phyloP scores from a whole-genome alignment of 2,797 vertebrate genomes.

The Poeciliopsis turneri region DNA sequence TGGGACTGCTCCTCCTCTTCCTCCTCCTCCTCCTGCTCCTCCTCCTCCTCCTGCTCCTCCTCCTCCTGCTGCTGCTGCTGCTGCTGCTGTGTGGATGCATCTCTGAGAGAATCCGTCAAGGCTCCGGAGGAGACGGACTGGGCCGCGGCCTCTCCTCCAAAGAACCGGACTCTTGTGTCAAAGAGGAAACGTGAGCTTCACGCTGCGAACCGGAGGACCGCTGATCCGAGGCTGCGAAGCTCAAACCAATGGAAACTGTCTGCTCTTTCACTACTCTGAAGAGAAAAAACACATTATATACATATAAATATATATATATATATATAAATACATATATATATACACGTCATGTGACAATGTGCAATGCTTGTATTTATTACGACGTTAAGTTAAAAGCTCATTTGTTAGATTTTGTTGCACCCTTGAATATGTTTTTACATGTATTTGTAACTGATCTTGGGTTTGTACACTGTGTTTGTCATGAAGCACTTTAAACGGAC shows the following conservation, averaged over 20 bases:
- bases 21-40: constrained; percentile 38
- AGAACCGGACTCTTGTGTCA: constrained; percentile 37
- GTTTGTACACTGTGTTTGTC: constrained; percentile 79
- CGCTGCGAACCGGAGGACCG: constrained; percentile 63
- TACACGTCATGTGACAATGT: constrained; percentile 88
- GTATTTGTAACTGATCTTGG: constrained; percentile 64
- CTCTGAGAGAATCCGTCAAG: constrained; percentile 38
- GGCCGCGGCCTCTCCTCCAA: constrained; percentile 3
- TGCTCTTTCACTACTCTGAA: constrained; percentile 58
- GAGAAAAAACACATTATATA: constrained; percentile 57
- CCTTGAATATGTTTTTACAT: constrained; percentile 77
- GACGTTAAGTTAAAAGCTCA: constrained; percentile 80
- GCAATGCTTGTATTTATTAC: constrained; percentile 94
- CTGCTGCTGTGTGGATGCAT: constrained; percentile 55
- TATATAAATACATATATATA: constrained; percentile 68
- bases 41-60: constrained; percentile 23
- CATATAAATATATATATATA: constrained; percentile 63
- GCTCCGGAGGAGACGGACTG: constrained; percentile 16
- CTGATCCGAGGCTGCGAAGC: constrained; percentile 68
- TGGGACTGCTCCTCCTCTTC: constrained; percentile 47
- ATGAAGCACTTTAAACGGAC: constrained; percentile 93
- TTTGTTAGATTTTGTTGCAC: constrained; percentile 77
- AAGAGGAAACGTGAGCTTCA: constrained; percentile 52
- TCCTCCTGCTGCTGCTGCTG: constrained; percentile 31
- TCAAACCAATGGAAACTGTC: constrained; percentile 55